A percentile compares a stretch with the other conserved stretches of the same genome.
Conservation (phyloP, 2,888 invertebrate species). For the Ommatoiulus sabulosus region DNA sequence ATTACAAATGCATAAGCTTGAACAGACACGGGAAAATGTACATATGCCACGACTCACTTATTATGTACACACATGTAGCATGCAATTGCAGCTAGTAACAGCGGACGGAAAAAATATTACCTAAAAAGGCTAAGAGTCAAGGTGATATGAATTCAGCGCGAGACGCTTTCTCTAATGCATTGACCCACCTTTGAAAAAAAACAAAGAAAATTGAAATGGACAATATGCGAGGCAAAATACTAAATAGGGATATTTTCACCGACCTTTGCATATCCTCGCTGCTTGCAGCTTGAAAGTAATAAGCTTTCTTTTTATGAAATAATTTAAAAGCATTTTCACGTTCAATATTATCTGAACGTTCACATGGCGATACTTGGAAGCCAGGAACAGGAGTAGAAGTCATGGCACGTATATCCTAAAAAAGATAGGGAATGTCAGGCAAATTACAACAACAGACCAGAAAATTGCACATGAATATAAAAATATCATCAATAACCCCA, state of each 20-base stretch:
- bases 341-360: conserved; percentile 63
- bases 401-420: conserved; percentile 70
- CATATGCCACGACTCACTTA: conserved; percentile 15
- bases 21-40: conserved; percentile 18
- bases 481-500: background rate
- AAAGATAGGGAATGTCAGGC: background rate
- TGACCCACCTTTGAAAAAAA: conserved; percentile 69
- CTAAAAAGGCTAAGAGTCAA: conserved; percentile 47
- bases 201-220: background rate
- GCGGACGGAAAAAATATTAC: conserved; percentile 28
- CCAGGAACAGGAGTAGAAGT: conserved; percentile 75
- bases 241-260: conserved; percentile 59
- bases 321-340: conserved; percentile 69
- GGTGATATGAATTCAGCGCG: conserved; percentile 66
- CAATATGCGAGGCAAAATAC: background rate
- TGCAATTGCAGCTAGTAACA: conserved; percentile 20
- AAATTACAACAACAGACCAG: too few relatives aligned
- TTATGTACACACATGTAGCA: conserved; percentile 22
- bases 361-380: conserved; percentile 69
- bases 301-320: conserved; percentile 70
- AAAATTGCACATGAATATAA: too few relatives aligned
- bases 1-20: conserved; percentile 34
- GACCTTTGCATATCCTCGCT: conserved; percentile 70
- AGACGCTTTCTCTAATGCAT: conserved; percentile 69
- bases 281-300: conserved; percentile 71